Conservation (phyloP, 2,888 invertebrate genomes). For the Ormyrus pomaceus region DNA sequence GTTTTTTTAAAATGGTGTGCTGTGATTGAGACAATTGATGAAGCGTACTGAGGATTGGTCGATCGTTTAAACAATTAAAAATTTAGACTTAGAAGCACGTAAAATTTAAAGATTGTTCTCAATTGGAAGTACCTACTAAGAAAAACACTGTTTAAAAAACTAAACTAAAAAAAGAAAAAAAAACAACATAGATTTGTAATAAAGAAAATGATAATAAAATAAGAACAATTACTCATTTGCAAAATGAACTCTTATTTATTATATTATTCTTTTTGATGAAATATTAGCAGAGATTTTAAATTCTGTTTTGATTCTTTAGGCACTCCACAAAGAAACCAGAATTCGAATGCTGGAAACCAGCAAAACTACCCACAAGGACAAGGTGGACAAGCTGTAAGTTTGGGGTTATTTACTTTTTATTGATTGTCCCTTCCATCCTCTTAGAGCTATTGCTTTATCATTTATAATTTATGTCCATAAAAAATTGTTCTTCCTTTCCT, state of each 20-base stretch:
- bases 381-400: conserved; percentile 28
- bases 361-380: conserved; percentile 19
- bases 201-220: neutral
- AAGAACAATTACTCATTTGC: neutral
- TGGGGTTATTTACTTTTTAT: neutral
- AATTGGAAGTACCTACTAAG: too few relatives aligned
- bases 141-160: neutral
- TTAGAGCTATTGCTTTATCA: conserved; percentile 29
- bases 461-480: conserved; percentile 7
- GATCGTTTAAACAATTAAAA: too few relatives aligned
- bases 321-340: conserved; percentile 44
- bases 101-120: too few relatives aligned
- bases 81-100: too few relatives aligned
- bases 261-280: neutral
- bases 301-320: conserved; percentile 10
- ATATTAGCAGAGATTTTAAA: neutral
- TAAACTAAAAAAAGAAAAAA: neutral
- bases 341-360: neutral
- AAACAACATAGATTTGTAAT: neutral
- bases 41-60: too few relatives aligned
- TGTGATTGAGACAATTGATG: too few relatives aligned
- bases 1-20: too few relatives aligned
- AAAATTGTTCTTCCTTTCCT: conserved; percentile 5
- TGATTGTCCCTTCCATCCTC: neutral
- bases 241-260: conserved; percentile 22